phyloP scores from a whole-genome alignment of 2,113 vertebrate species.

The Diadophis punctatus region DNA sequence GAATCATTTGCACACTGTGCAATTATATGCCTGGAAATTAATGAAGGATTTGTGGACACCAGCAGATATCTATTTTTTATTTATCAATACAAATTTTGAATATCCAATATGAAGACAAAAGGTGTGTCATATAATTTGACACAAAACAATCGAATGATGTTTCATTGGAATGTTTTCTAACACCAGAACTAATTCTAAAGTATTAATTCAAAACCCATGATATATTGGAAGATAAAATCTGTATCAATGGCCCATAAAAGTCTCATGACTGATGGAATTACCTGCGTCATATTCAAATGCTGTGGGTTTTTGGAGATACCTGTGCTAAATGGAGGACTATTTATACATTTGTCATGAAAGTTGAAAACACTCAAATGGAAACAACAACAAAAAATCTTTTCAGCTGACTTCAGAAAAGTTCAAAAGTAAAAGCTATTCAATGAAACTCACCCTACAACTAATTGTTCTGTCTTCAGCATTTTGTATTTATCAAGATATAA shows the following conservation, averaged over 20 bases:
- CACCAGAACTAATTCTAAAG: neutral
- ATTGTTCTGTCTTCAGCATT: neutral
- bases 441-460: neutral
- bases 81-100: neutral
- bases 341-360: neutral
- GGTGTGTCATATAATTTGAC: neutral
- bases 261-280: neutral
- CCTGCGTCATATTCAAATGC: neutral
- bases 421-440: neutral
- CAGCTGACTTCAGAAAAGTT: neutral
- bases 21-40: too few species aligned
- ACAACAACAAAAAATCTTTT: neutral
- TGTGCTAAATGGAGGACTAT: neutral
- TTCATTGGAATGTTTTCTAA: neutral
- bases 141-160: neutral
- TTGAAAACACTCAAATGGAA: neutral
- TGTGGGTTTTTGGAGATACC: neutral
- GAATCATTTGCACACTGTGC: too few species aligned
- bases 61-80: neutral
- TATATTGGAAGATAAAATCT: neutral
- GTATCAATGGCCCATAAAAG: neutral
- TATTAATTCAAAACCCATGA: neutral
- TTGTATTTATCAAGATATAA: neutral
- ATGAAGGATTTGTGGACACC: neutral
- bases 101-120: neutral